Base-by-base conservation (phyloP, 2,113 vertebrate species). In the Campylomormyrus tamandua region DNA sequence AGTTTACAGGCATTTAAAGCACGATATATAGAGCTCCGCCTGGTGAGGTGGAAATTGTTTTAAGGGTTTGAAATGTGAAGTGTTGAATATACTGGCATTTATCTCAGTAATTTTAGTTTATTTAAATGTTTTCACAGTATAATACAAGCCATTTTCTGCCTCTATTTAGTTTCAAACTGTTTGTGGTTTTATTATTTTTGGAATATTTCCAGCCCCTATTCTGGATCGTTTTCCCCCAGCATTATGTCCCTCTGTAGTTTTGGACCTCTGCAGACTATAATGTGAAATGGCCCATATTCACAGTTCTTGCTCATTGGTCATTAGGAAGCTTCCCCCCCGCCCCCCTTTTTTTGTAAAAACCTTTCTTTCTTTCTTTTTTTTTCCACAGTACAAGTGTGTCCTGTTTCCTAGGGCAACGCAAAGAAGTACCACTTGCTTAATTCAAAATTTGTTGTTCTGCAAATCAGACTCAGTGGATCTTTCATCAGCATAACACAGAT, bases 391-490 rank as follows among this genome's bases (percentile, higher is more conserved):
- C 45, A n/a, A 84, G 45, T 42, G 21, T 48, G 19, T 48, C 45
- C 27, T 56, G 48, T 56, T n/a, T 87, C 85, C 46, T 21, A 87
- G 49, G 85, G 85, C 35, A 87, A 87, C 27, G 77, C 21, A 46
- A 31, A 53, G 85, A 87, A 35, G 85, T 49, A 21, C 85, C 85
- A 53, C 27, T 87, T 56, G 48, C 50, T 52, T 87, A 31, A 87
- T 87, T 52, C 50, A 35, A 31, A 87, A 53, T 35, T 35, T 53
- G 50, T 52, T 35, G 27, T 53, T 87, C 27, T 87, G 50, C 27
- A 53, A 87, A 87, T 84, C 83, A 87, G 50, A 27, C 49, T 87
- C 27, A 19, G 27, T n/a, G 50, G 27, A 53, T 87, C 85, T 87
- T 87, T 87, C 85, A 52, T 35, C 15, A 27, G 10, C 6, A 21